Percentiles rank a stretch among this genome's conserved stretches.
Evolutionary conservation across 1,140 invertebrate genomes (phyloP).

Genomic region (Sycophila sp.): DNA sequence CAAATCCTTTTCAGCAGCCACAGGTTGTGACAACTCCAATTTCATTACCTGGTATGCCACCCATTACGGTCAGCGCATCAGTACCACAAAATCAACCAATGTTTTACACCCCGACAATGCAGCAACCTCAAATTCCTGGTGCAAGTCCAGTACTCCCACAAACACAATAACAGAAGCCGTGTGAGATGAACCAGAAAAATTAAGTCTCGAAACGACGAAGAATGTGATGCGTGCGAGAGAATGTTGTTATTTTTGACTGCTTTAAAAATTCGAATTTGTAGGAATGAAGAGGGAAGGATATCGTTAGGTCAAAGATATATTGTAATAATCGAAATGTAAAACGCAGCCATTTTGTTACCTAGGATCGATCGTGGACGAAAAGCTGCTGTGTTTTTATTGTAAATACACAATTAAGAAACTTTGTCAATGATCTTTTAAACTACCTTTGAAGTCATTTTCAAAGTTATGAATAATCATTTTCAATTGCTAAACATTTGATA

Average conservation of each 20-base stretch:
- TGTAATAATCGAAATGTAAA: constrained; percentile 25
- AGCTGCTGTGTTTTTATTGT: constrained; percentile 35
- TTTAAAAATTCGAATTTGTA: constrained; percentile 36
- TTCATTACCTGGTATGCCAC: constrained; percentile 82
- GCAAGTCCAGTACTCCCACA: constrained; percentile 33
- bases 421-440: constrained; percentile 31
- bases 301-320: constrained; percentile 16
- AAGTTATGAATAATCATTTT: constrained; percentile 34
- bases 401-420: constrained; percentile 36
- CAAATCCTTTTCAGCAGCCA: constrained; percentile 47
- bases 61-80: constrained; percentile 82
- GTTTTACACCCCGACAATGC: constrained; percentile 51
- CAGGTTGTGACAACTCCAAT: constrained; percentile 75
- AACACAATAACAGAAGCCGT: constrained; percentile 47
- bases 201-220: constrained; percentile 2
- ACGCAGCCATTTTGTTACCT: neutral
- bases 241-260: constrained; percentile 27
- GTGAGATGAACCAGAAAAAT: neutral
- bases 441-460: constrained; percentile 27
- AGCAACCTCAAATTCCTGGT: constrained; percentile 48
- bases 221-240: constrained; percentile 10
- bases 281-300: constrained; percentile 12
- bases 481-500: constrained; percentile 31
- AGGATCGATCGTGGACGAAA: neutral
- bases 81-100: constrained; percentile 67